Conservation (phyloP, 2,113 vertebrate genomes). For the Tinamus guttatus region DNA sequence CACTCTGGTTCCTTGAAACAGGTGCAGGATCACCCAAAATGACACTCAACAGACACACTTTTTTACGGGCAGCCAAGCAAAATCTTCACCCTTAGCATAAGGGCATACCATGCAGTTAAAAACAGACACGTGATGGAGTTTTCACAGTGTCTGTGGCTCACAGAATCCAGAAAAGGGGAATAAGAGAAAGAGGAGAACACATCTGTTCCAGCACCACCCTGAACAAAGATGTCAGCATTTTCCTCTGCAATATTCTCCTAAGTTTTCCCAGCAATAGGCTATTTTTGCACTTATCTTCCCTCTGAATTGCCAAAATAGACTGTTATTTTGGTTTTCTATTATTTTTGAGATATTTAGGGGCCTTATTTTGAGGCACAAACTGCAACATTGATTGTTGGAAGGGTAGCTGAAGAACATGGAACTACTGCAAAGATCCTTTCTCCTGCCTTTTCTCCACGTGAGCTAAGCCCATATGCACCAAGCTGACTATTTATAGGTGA, state of each 20-base stretch:
- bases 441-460: neutral
- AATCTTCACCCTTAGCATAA: neutral
- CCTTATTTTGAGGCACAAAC: neutral
- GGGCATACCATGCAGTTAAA: neutral
- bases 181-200: neutral
- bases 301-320: neutral
- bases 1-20: neutral
- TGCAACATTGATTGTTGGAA: rapidly evolving
- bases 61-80: neutral
- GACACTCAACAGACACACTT: neutral
- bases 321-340: neutral
- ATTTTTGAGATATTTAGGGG: neutral
- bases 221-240: neutral
- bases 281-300: neutral
- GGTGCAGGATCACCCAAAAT: rapidly evolving
- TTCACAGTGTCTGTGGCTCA: neutral
- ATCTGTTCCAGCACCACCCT: neutral
- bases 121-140: rapidly evolving
- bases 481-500: neutral
- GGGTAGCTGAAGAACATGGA: neutral
- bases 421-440: neutral
- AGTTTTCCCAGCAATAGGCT: neutral
- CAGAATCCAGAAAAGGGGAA: neutral
- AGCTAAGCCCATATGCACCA: neutral
- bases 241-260: rapidly evolving